A percentile compares a stretch with the other conserved stretches of the same genome.
Evolutionary conservation across 2,888 invertebrate genomes (phyloP).

Genomic region (Neocrepidodera transversa): DNA sequence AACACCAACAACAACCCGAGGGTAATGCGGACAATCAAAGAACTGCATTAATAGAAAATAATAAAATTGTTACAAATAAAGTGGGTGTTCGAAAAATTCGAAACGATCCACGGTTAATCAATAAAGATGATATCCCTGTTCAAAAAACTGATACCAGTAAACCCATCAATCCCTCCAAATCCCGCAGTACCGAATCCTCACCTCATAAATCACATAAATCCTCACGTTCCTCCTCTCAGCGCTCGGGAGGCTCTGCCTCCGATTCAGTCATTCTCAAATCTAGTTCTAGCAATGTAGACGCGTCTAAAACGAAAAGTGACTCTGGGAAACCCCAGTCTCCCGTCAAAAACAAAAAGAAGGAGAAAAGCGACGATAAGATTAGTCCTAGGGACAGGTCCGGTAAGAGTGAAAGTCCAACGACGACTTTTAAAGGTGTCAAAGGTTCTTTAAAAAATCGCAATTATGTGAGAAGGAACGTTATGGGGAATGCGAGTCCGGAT

Average conservation of each 20-base stretch:
- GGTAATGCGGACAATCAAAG: conserved; percentile 50
- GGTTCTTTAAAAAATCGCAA: conserved; percentile 67
- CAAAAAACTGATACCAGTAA: conserved; percentile 46
- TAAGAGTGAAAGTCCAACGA: conserved; percentile 36
- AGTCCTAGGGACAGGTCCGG: conserved; percentile 41
- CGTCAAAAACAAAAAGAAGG: conserved; percentile 46
- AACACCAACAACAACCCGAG: conserved; percentile 43
- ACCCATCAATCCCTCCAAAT: conserved; percentile 50
- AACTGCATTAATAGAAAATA: conserved; percentile 54
- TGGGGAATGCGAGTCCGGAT: conserved; percentile 67
- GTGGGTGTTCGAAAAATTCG: conserved; percentile 56
- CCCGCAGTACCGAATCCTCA: conserved; percentile 38
- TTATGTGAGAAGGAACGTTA: conserved; percentile 71
- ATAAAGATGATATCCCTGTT: conserved; percentile 54
- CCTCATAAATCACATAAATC: conserved; percentile 33
- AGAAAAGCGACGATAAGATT: conserved; percentile 43
- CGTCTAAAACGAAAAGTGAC: conserved; percentile 56
- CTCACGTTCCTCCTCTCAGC: conserved; percentile 23
- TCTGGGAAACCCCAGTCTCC: conserved; percentile 49
- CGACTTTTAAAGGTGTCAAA: conserved; percentile 65
- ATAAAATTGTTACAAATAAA: conserved; percentile 60
- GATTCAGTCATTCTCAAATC: conserved; percentile 39
- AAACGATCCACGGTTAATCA: conserved; percentile 59
- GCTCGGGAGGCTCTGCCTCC: conserved; percentile 29
- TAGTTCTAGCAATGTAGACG: conserved; percentile 49